These are phyloP conservation scores for Irena cyanogastra DNA, from an alignment of 2,113 vertebrate genomes.

Conservation along the genomic window DNA sequence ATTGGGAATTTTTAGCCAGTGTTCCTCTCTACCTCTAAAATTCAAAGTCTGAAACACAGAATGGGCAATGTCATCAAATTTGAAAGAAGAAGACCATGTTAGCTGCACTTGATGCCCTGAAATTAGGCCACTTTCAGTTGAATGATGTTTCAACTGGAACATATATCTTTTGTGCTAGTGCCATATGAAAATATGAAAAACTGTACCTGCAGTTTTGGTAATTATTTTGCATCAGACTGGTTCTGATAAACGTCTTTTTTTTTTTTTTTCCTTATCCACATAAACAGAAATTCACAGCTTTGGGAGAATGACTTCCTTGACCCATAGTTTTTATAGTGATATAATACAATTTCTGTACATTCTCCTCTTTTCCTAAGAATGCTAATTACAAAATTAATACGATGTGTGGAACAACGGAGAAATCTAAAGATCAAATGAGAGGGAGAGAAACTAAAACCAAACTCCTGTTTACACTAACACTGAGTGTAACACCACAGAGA, in stretches of 20 bases:
- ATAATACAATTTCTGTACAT: slow-evolving; percentile 26
- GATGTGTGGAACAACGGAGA: neutral
- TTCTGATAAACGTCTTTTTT: neutral
- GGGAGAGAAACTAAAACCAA: neutral
- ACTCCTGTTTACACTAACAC: neutral
- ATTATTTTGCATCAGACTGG: neutral
- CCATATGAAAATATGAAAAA: neutral
- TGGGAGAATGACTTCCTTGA: neutral
- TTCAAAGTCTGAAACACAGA: neutral
- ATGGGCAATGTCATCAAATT: neutral
- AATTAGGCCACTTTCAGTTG: neutral
- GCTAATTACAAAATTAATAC: slow-evolving; percentile 34
- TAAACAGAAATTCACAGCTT: neutral
- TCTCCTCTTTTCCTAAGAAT: slow-evolving; percentile 26
- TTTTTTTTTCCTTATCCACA: neutral
- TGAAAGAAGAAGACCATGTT: neutral
- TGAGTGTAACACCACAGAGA: neutral
- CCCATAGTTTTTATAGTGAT: neutral
- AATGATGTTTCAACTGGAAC: neutral
- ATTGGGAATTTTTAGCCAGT: rapidly evolving
- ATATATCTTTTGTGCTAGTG: neutral
- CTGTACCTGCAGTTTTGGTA: neutral
- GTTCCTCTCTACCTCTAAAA: neutral
- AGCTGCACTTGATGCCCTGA: neutral
- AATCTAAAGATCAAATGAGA: neutral